A percentile compares a stretch with the other conserved stretches of the same genome.
Conservation (phyloP, 2,797 vertebrate species). For the Cercopithecus hamlyni region DNA sequence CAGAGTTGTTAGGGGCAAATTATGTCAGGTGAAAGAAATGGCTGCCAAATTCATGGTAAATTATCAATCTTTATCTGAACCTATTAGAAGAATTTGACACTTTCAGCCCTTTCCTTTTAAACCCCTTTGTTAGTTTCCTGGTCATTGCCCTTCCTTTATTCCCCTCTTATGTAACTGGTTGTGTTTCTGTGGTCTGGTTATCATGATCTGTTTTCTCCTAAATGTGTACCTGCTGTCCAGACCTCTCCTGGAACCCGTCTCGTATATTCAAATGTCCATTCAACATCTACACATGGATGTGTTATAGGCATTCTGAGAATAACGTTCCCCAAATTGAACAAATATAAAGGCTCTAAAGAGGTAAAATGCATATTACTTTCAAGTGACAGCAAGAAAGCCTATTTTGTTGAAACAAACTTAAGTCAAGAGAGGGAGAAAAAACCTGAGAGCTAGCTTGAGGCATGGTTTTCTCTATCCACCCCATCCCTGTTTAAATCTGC, state of each 20-base stretch:
- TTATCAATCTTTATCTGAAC: neutral
- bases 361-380: neutral
- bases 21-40: neutral
- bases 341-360: neutral
- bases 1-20: neutral
- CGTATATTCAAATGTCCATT: neutral
- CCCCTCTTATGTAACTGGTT: neutral
- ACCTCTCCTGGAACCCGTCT: neutral
- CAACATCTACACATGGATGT: neutral
- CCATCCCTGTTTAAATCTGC: neutral
- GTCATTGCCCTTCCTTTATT: neutral
- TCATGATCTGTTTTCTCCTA: neutral
- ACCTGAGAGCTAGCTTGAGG: neutral
- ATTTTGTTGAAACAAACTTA: neutral
- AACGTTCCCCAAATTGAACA: neutral
- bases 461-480: neutral
- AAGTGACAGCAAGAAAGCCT: neutral
- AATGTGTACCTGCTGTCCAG: neutral
- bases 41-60: neutral
- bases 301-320: neutral
- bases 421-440: neutral
- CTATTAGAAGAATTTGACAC: neutral
- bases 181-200: neutral
- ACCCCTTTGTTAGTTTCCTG: neutral
- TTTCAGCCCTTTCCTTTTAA: neutral